phyloP scores from a whole-genome alignment of 2,888 invertebrate species.

The Julus scanicus region DNA sequence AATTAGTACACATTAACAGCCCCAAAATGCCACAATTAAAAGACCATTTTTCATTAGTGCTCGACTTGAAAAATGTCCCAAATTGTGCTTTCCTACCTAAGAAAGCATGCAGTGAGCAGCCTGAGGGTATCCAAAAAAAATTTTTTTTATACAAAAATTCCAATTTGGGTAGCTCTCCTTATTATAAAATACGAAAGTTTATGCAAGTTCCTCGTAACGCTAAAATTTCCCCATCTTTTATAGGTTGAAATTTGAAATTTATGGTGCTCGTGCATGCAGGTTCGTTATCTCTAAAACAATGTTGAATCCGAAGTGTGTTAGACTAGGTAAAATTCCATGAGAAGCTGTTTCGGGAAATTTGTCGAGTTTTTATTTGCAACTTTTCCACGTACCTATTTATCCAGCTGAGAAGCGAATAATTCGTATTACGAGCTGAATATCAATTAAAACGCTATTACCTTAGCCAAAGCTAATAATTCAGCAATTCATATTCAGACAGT shows the following conservation, averaged over 20 bases:
- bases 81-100: background rate
- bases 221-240: background rate
- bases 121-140: background rate
- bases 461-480: background rate
- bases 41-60: conserved; percentile 31
- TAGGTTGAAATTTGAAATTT: conserved; percentile 19
- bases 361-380: background rate
- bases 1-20: conserved; percentile 27
- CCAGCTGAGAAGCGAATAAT: background rate
- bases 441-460: conserved; percentile 11
- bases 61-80: conserved; percentile 7
- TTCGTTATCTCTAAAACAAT: conserved; percentile 22
- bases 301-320: background rate
- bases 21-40: conserved; percentile 43
- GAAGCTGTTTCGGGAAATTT: background rate
- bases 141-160: background rate
- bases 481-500: background rate
- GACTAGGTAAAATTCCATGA: background rate
- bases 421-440: background rate
- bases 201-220: background rate
- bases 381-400: background rate
- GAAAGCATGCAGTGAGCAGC: background rate
- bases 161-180: background rate
- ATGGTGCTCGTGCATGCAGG: conserved; percentile 30
- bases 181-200: conserved; percentile 6